Base-by-base conservation (phyloP, 2,113 vertebrate species). In the Pelusios castaneus region DNA sequence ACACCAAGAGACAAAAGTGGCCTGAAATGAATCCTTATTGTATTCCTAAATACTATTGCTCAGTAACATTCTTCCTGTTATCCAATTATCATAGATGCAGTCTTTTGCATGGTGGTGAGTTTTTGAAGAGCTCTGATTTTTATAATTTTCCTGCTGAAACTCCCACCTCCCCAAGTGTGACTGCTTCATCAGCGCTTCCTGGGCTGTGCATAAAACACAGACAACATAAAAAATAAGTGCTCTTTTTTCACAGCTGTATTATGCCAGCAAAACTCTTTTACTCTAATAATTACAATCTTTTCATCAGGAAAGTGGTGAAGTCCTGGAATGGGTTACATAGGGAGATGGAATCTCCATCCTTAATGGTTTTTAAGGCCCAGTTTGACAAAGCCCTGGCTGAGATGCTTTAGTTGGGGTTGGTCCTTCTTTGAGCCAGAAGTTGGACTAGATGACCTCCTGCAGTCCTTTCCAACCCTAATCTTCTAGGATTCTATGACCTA, bases 1-100 rank as follows among this genome's bases (percentile, higher is more conserved):
- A 31, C 19, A 87, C 76, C 77, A 91, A 89, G 89, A 96, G 96
- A 52, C 43, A 91, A 95, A 96, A 89, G 96, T 95, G 88, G 56
- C 85, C 92, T 95, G 80, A 38, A 96, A 94, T 82, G 95, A 89
- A 93, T 92, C 95, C 93, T 84, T 93, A 77, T 92, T 95, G 92
- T 95, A 21, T 91, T 96, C 91, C 91, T 63, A 63, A 95, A 87
- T 93, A 38, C 82, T 49, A 63, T 94, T 93, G 76, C 84, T 93
- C 78, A 51, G 73, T 94, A 93, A 85, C 49, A 55, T 80, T 93
- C 93, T 89, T 92, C 45, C 77, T 95, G 80, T 91, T 93, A 92
- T 93, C 83, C 92, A 80, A 83, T 87, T 45, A 89, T 73, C 79
- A 90, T 89, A 88, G 80, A 93, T 79, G 58, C 24, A 95, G 83